phyloP scores from a whole-genome alignment of 1,140 invertebrate genomes.

The Chrysomallon squamiferum region DNA sequence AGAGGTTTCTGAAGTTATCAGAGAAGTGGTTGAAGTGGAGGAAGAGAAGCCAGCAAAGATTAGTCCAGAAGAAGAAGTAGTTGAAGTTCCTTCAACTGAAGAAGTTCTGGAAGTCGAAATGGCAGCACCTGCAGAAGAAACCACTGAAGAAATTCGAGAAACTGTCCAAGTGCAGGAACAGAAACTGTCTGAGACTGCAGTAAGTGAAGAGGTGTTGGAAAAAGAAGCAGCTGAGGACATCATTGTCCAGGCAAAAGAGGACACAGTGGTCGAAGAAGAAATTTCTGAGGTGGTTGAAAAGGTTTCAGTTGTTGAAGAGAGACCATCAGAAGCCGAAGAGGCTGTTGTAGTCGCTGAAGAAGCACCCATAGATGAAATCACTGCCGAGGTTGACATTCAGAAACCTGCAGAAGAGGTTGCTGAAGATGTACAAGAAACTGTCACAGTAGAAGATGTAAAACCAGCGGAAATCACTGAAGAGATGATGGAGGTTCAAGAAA shows the following conservation, averaged over 20 bases:
- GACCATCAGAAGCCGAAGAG: slow-evolving; percentile 16
- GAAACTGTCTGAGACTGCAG: slow-evolving; percentile 12
- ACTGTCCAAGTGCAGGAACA: slow-evolving; percentile 16
- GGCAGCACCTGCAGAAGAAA: slow-evolving; percentile 16
- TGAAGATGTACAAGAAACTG: slow-evolving; percentile 11
- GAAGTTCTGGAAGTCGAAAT: slow-evolving; percentile 15
- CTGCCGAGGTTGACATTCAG: slow-evolving; percentile 1
- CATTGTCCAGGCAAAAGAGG: slow-evolving; percentile 18
- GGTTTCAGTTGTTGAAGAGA: slow-evolving; percentile 13
- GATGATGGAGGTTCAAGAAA: not conserved
- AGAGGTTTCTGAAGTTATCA: slow-evolving; percentile 24
- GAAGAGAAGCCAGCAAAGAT: slow-evolving; percentile 22
- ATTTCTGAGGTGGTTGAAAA: slow-evolving; percentile 18
- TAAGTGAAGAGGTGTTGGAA: too few species aligned
- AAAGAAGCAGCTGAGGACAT: slow-evolving; percentile 6
- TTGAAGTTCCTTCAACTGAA: slow-evolving; percentile 4
- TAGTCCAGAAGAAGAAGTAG: slow-evolving; percentile 12
- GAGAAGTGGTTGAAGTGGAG: slow-evolving; percentile 21
- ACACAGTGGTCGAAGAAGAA: slow-evolving; percentile 17
- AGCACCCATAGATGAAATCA: slow-evolving; percentile 1
- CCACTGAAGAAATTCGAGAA: slow-evolving; percentile 17
- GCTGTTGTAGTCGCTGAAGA: slow-evolving; percentile 11
- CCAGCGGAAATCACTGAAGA: slow-evolving; percentile 14
- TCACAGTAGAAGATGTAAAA: slow-evolving; percentile 14
- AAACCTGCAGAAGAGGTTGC: slow-evolving; percentile 11